Base-by-base conservation (phyloP, 2,888 invertebrate species). In the Lissonota sp. region DNA sequence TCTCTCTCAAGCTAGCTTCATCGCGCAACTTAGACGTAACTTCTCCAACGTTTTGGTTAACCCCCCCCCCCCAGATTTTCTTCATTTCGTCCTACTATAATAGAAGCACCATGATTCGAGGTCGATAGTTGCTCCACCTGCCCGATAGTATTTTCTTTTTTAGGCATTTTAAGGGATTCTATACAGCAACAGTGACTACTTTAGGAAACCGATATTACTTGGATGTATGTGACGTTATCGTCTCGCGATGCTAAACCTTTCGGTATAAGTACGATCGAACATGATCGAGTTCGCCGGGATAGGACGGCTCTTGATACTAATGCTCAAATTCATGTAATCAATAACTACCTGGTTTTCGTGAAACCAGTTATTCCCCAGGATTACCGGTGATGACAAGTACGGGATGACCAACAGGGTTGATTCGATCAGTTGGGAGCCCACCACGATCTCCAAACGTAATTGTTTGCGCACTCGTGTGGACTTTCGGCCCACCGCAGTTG, bases 301-400 rank as follows among this genome's bases (percentile, higher is more conserved):
- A 0, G n/a, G 5, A 57, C 16, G 14, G 5, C 60, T 69, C 0
- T 62, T 26, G 1, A 81, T 26, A 6, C 6, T 39, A n/a, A 83
- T 3, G 0, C n/a, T 40, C 1, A 10, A 8, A 8, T 10, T 2
- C 0, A 55, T 42, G 60, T 80, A 84, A 73, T 80, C 66, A 14
- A 84, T 39, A 40, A 69, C 16, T 0, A 42, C 57, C 8, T 57
- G 1, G 6, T 57, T 10, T 1, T 46, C 3, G n/a, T 69, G 10
- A 0, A 84, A 37, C 76, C 80, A 84, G 73, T 84, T 73, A 14
- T 79, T 82, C 3, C 73, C 82, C 1, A 82, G 10, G 7, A 82
- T 80, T 12, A 82, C 75, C 5, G 58, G 67, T 1, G 74, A 74
- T 0, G 76, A 53, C 5, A 82, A 55, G 6, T 57, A 40, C 0